Percentiles rank a stretch among this genome's conserved stretches.
phyloP scores from a whole-genome alignment of 1,140 invertebrate species.

The Ceratitis capitata region DNA sequence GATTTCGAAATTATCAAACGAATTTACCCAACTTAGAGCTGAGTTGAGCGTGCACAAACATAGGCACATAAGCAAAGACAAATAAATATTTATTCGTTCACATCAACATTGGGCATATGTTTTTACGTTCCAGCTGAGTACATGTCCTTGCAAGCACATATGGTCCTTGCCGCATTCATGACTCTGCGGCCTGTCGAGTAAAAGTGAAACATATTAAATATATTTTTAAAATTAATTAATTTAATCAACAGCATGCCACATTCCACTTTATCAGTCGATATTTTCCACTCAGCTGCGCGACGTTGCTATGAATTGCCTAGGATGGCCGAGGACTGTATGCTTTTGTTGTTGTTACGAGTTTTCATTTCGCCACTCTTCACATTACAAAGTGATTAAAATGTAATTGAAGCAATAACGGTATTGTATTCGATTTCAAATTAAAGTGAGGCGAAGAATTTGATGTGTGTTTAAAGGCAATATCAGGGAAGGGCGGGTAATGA shows the following conservation, averaged over 20 bases:
- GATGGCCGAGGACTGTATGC: not conserved
- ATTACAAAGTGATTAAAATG: not conserved
- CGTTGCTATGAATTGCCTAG: not conserved
- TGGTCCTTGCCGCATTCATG: not conserved
- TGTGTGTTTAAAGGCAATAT: too few species aligned
- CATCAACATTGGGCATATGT: not conserved
- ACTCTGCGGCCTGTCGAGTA: not conserved
- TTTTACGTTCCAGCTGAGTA: too few species aligned
- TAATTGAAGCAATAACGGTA: not conserved
- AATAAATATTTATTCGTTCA: not conserved
- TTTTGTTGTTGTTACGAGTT: not conserved
- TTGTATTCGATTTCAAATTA: not conserved
- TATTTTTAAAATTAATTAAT: constrained; percentile 31
- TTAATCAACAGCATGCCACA: constrained; percentile 7
- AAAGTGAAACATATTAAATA: not conserved
- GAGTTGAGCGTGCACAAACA: not conserved
- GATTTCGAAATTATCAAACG: too few species aligned
- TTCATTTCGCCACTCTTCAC: too few species aligned
- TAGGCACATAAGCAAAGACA: not conserved
- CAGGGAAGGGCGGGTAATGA: too few species aligned
- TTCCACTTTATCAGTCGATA: not conserved
- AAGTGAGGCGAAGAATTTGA: too few species aligned
- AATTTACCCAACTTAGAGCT: too few species aligned
- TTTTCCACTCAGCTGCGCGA: not conserved
- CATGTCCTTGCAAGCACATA: not conserved